Evolutionary conservation across 2,113 vertebrate species (phyloP), one percentile per base, ranked within the genome.

Genomic region (Daboia siamensis): DNA sequence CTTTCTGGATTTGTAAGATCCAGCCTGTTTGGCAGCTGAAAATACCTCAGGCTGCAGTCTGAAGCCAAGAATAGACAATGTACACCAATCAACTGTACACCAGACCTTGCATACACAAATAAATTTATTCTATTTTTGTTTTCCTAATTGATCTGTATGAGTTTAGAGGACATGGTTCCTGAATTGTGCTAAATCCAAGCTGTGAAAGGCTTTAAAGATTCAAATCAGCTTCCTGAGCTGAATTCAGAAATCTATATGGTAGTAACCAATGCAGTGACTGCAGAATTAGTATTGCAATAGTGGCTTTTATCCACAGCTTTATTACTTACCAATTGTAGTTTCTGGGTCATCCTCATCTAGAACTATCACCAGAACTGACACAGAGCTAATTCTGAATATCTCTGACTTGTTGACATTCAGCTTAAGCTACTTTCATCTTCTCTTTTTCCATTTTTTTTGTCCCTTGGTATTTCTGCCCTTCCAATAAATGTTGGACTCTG

Each of bases 121-220:
- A 69, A 64, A 51, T 85, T 24, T 48, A 29, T 85, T 86, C 33
- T n/a, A 26, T 90, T 89, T 92, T 92, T 84, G 23, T 48, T 89
- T 92, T 29, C 39, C 61, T 90, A 92, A 92, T 92, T 92, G 88
- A 89, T 74, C 5, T 17, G 29, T 15, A 33, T 17, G 29, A 33
- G n/a, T 33, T 74, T 74, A 29, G n/a, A 80, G 15, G 13, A 15
- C 12, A 17, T 74, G n/a, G 13, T 39, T 17, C 69, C n/a, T 20
- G 69, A 80, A 80, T 39, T 20, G 33, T 80, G 15, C n/a, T 80
- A 33, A 39, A 39, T 80, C 33, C 69, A 80, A 39, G 15, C 17
- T 39, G 17, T 39, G 17, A 80, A 39, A 80, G 33, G 33, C 69
- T 80, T 80, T 39, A 80, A 80, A 80, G 6, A 80, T 39, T 80